Base-by-base conservation (phyloP, 2,888 invertebrate species). In the Trachelus tabidus region DNA sequence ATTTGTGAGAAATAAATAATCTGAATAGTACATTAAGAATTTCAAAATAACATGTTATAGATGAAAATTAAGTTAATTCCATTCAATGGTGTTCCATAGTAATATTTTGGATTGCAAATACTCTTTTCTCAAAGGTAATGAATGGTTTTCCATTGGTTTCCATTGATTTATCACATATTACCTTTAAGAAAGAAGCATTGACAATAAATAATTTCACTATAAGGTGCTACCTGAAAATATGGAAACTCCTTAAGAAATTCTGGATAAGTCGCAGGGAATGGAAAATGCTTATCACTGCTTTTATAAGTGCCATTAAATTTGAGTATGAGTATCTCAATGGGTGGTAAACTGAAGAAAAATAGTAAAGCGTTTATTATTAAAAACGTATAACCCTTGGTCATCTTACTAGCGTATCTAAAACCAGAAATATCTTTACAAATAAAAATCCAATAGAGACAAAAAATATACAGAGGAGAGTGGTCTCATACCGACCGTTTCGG, bases 191-290 rank as follows among this genome's bases (percentile, higher is more conserved):
- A 37, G 12, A 37, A 37, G 37, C 37, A 37, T 37, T 4, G 12
- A 12, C 37, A 37, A 12, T 37, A 37, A 12, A 12, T 12, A 3
- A 37, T 37, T 37, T 37, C 12, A 12, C 37, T 37, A 12, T 12
- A 12, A 12, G 12, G 37, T 30, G 34, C n/a, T 82, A 88, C 88
- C 84, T 88, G 83, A 35, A 86, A 88, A 15, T 83, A 80, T 9
- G 89, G 88, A 73, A 85, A 85, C 30, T 82, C 77, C 79, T 86
- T 85, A 79, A 81, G 87, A 79, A 73, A 77, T 71, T 79, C 76
- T 69, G 89, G 88, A 84, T 88, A 89, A 31, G 68, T 77, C 73
- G 86, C 89, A 69, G 83, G 81, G 79, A 89, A 89, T 74, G 87
- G 87, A 81, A 87, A 84, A 69, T 80, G 79, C 15, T 80, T 88